Evolutionary conservation across 2,888 invertebrate species (phyloP), one percentile per base, ranked within the genome.

Genomic region (Pyrgus malvae): DNA sequence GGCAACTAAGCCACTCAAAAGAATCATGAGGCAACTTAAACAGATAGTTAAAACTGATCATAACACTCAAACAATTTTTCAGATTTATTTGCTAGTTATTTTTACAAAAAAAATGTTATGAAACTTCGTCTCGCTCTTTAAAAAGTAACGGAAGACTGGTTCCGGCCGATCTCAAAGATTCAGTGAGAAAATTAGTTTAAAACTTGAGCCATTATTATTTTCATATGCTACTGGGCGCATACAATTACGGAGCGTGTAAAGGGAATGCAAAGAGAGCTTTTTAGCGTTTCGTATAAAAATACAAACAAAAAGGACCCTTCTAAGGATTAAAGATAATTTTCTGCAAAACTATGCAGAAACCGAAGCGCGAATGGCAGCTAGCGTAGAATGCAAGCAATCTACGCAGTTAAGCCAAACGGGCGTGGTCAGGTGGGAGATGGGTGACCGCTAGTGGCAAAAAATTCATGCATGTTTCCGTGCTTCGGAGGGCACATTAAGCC

Each of bases 231-330:
- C 7, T 42, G 55, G 27, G 21, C 29, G 42, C 23, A 48, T 48
- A 48, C 48, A 58, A 59, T 45, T 53, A 53, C 40, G 44, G 48
- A 46, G 55, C 40, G 55, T 56, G 62, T 64, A 40, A 46, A 33
- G 55, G 42, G 38, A 48, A 42, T 58, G 57, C 56, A 63, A 67
- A 62, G 58, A 55, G 58, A 51, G 49, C 64, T 9, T 16, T 35
- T 35, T n/a, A n/a, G n/a, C n/a, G n/a, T n/a, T n/a, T n/a, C n/a
- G n/a, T n/a, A n/a, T n/a, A n/a, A n/a, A n/a, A n/a, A n/a, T n/a
- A n/a, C n/a, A n/a, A n/a, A n/a, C n/a, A n/a, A n/a, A n/a, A n/a
- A n/a, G n/a, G n/a, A n/a, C n/a, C n/a, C n/a, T n/a, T n/a, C n/a
- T n/a, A n/a, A n/a, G n/a, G n/a, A n/a, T n/a, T n/a, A n/a, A n/a